These are phyloP conservation scores for Stomatorhinus walkeri DNA, from an alignment of 2,797 vertebrate species.

Conservation along the genomic window DNA sequence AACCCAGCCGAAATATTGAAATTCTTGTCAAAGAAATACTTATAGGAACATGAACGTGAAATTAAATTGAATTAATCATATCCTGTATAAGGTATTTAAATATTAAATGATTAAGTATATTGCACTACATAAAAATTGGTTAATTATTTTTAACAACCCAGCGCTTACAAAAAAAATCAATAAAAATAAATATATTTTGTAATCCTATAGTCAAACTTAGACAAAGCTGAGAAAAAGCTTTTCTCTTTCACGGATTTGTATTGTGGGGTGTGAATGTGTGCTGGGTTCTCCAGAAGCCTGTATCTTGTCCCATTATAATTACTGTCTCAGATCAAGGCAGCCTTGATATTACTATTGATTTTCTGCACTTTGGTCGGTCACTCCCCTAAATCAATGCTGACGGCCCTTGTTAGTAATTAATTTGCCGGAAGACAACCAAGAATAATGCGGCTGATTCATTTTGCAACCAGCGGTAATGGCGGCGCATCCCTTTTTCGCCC, in stretches of 20 bases:
- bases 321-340: conserved; percentile 21
- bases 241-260: not conserved
- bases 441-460: conserved; percentile 39
- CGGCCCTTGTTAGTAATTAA: conserved; percentile 47
- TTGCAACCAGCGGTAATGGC: conserved; percentile 27
- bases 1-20: not conserved
- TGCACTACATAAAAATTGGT: not conserved
- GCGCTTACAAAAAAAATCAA: not conserved
- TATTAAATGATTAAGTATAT: not conserved
- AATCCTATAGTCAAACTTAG: not conserved
- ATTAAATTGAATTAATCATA: not conserved
- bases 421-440: conserved; percentile 40
- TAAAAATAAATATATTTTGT: not conserved
- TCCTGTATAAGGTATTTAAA: not conserved
- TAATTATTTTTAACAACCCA: not conserved
- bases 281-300: not conserved
- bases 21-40: not conserved
- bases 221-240: not conserved
- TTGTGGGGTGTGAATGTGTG: not conserved
- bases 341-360: conserved; percentile 28
- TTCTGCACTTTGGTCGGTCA: conserved; percentile 24
- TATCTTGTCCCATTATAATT: conserved; percentile 28
- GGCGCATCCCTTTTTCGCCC: conserved; percentile 15
- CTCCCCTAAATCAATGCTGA: conserved; percentile 39
- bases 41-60: not conserved